phyloP scores from a whole-genome alignment of 35 echinoderm and acorn worm genomes.

The Heliocidaris erythrogramma region DNA sequence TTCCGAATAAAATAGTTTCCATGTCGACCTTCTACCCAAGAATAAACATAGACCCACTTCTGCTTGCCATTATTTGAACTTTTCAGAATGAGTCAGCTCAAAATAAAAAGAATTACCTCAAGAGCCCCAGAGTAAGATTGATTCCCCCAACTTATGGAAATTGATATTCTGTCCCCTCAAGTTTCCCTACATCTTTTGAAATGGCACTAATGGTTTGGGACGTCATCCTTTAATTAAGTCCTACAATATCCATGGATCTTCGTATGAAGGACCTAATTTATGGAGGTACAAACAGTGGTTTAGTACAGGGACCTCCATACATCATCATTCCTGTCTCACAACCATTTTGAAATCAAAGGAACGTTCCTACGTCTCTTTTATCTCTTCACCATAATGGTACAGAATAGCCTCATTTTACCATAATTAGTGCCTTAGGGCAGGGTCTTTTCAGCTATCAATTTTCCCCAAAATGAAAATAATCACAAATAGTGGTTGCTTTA shows the following conservation, averaged over 20 bases:
- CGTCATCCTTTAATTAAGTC: background rate
- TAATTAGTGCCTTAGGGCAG: background rate
- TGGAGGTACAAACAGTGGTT: background rate
- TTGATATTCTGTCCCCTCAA: slow-evolving; percentile 16
- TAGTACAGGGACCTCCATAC: background rate
- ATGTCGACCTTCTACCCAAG: background rate
- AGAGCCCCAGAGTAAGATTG: background rate
- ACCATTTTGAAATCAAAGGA: background rate
- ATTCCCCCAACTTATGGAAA: background rate
- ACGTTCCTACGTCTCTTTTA: background rate
- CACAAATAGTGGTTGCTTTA: background rate
- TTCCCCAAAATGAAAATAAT: background rate
- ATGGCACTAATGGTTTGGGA: background rate
- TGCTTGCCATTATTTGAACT: background rate
- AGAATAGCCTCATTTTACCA: slow-evolving; percentile 9
- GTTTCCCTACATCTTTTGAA: background rate
- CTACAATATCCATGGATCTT: background rate
- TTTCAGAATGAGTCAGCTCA: background rate
- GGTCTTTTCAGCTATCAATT: background rate
- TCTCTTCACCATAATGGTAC: background rate
- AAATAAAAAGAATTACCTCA: background rate
- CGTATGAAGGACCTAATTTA: background rate
- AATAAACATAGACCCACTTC: background rate
- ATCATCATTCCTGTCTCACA: background rate
- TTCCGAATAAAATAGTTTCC: background rate